Evolutionary conservation across 2,797 vertebrate species (phyloP), one percentile per base, ranked within the genome.

Genomic region (Stomatorhinus walkeri): DNA sequence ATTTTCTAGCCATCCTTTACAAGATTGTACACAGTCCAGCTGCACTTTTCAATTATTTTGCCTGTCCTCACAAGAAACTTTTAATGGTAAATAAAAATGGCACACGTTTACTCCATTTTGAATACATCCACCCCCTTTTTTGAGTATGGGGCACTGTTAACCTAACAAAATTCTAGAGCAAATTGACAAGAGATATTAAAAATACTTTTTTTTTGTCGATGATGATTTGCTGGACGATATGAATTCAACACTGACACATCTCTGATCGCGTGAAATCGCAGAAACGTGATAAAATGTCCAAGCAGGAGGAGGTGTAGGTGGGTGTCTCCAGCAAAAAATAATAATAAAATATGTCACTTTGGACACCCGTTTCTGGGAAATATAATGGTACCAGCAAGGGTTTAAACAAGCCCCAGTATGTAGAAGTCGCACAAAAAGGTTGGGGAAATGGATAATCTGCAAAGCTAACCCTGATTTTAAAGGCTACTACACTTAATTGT

Each of bases 1-100:
- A 99, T 99, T 99, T 99, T 96, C 97, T 96, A 98, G 97, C 96
- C 97, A 98, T 98, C 98, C 96, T 97, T 97, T 99, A 97, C 96
- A 98, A 98, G 97, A 97, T 97, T 96, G 95, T 98, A 97, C 98
- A 98, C 97, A 98, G 97, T 97, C 96, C 95, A 97, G 95, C 95
- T 97, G 96, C 97, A 98, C 96, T 97, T 98, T 98, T 98, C 98
- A 98, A 99, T 99, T 99, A 99, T 98, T 98, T 97, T 96, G 96
- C 97, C 97, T 98, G 98, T 99, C 98, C 97, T 97, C 96, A 95
- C 96, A 94, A 95, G 93, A 96, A 97, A 98, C 96, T 97, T 96
- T 96, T 94, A 96, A 95, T 95, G 94, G 94, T 93, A 94, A 94
- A 95, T 91, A 90, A 93, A 95, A 93, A 92, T 92, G 94, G 94